Evolutionary conservation across 2,888 invertebrate species (phyloP).

Genomic region (Lomographa bimaculata): DNA sequence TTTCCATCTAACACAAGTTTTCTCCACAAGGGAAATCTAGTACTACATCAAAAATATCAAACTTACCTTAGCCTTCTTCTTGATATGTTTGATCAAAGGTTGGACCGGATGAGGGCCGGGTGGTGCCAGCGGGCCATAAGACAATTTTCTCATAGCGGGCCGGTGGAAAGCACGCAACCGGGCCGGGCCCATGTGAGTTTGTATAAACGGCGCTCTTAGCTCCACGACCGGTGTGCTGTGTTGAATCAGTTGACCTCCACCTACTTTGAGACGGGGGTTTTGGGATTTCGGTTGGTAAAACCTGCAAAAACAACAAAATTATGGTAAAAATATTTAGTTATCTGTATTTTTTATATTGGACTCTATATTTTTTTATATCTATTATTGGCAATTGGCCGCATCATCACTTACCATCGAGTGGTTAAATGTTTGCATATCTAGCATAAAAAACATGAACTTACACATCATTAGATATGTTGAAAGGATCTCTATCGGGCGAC

Average conservation of each 20-base stretch:
- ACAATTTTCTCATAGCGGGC: conserved; percentile 93
- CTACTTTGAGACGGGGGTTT: conserved; percentile 91
- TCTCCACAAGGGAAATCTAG: no score
- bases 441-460: no score
- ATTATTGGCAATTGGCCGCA: no score
- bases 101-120: conserved; percentile 91
- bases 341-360: no score
- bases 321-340: neutral
- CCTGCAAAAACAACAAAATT: conserved; percentile 70
- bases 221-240: conserved; percentile 99
- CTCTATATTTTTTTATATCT: no score
- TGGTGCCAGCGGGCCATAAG: conserved; percentile 90
- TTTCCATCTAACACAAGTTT: no score
- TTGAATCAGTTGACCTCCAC: conserved; percentile 95
- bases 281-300: conserved; percentile 96
- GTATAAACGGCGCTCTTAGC: conserved; percentile 96
- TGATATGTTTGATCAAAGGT: conserved; percentile 94
- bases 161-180: conserved; percentile 95
- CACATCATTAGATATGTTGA: conserved; percentile 99
- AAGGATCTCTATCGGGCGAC: conserved; percentile 96
- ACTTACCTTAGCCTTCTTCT: conserved; percentile 94
- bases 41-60: no score
- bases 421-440: no score
- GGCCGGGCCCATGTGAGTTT: conserved; percentile 92
- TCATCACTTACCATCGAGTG: no score